Evolutionary conservation across 2,888 invertebrate species (phyloP), one percentile per base, ranked within the genome.

Genomic region (Thymelicus acteon): DNA sequence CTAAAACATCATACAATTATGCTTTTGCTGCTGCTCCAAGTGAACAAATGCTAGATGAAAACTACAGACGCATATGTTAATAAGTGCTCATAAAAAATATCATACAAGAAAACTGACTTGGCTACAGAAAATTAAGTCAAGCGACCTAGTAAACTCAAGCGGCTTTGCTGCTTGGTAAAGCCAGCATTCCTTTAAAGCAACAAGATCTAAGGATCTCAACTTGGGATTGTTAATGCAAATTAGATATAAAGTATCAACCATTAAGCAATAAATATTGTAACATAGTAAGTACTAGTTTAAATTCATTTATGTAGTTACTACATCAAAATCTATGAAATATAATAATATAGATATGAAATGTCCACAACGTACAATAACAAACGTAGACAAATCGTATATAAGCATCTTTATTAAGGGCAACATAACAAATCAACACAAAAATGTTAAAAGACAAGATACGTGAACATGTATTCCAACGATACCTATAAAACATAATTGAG

Each of bases 401-500:
- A 8, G 8, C 40, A 40, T 7, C 40, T 31, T 31, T 44, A 44
- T 44, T 44, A 44, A 44, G 12, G 44, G 10, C 12, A 44, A 0
- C 12, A 12, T 10, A 13, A 49, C n/a, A 48, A 49, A 52, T 48
- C 7, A 39, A 54, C 39, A 63, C 72, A 72, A 73, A 65, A 60
- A 73, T 75, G 68, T 70, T 19, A 72, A 71, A 71, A 72, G 60
- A 48, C 37, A 73, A 69, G 72, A 72, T 64, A 63, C 12, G n/a
- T 15, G n/a, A 39, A 63, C 52, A 49, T 19, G 15, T 63, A 52
- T 24, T 31, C 63, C 63, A 71, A 73, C 73, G 77, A 80, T 75
- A 75, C 75, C 66, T 64, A 78, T 76, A 75, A 75, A 76, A 77
- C 72, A 76, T 76, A 76, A 82, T 80, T 76, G 76, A 81, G 82